Evolutionary conservation across 2,797 vertebrate species (phyloP).

Genomic region (Salmo trutta): DNA sequence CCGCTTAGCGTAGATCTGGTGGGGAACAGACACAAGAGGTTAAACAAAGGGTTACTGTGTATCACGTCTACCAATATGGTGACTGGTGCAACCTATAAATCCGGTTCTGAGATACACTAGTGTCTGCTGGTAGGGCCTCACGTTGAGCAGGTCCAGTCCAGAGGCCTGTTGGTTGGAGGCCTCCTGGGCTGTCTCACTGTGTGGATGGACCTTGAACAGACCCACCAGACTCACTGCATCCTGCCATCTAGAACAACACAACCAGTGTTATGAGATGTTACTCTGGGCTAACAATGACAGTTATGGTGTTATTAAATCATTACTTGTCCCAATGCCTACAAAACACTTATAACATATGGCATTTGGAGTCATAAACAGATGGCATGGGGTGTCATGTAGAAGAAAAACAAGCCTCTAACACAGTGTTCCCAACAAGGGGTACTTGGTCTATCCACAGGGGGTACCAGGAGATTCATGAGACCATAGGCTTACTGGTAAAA

Average conservation of each 20-base stretch:
- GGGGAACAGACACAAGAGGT: slow-evolving; percentile 34
- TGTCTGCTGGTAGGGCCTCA: slow-evolving; percentile 44
- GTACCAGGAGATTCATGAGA: too few relatives aligned
- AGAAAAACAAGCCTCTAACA: too few relatives aligned
- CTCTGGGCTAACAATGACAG: not conserved
- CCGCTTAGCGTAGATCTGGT: slow-evolving; percentile 84
- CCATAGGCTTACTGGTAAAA: too few relatives aligned
- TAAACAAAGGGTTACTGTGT: slow-evolving; percentile 11
- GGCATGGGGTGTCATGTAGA: too few relatives aligned
- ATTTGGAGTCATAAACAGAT: too few relatives aligned
- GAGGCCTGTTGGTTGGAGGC: slow-evolving; percentile 75
- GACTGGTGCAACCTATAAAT: not conserved
- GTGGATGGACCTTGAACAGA: slow-evolving; percentile 87
- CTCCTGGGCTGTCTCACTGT: slow-evolving; percentile 83
- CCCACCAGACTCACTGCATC: slow-evolving; percentile 82
- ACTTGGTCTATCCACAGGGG: too few relatives aligned
- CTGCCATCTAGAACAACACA: slow-evolving; percentile 72
- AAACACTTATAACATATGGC: too few relatives aligned
- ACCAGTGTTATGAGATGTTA: not conserved
- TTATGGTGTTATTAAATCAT: not conserved
- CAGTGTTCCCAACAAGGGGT: too few relatives aligned
- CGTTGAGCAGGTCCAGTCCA: slow-evolving; percentile 86
- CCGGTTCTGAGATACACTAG: not conserved
- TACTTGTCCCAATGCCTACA: not conserved
- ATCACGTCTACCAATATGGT: not conserved